phyloP scores from a whole-genome alignment of 2,797 vertebrate species.

The Mallotus villosus region DNA sequence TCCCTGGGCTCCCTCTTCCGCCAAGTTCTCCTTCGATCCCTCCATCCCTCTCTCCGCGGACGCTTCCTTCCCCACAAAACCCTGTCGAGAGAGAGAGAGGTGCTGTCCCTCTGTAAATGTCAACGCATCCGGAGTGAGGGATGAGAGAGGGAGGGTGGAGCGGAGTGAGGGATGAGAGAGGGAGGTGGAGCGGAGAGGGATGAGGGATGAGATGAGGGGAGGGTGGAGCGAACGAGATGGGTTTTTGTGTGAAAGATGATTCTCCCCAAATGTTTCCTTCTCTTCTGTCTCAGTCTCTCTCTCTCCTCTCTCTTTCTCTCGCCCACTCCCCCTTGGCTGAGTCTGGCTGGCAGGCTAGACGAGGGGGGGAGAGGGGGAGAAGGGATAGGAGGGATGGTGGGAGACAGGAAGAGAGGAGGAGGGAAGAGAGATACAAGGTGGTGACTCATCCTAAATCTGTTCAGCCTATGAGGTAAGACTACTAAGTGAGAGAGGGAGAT shows the following conservation, averaged over 20 bases:
- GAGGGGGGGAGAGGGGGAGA: slow-evolving; percentile 37
- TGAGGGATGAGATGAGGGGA: slow-evolving; percentile 40
- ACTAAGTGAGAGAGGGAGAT: slow-evolving; percentile 37
- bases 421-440: slow-evolving; percentile 47
- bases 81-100: slow-evolving; percentile 46
- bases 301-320: slow-evolving; percentile 58
- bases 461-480: slow-evolving; percentile 52
- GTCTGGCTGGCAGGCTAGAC: slow-evolving; percentile 47
- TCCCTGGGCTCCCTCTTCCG: slow-evolving; percentile 19
- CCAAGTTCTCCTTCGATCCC: slow-evolving; percentile 32
- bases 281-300: slow-evolving; percentile 6
- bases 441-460: slow-evolving; percentile 67
- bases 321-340: slow-evolving; percentile 22
- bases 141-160: slow-evolving; percentile 35
- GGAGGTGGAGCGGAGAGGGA: slow-evolving; percentile 21
- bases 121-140: slow-evolving; percentile 63
- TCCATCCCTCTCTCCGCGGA: slow-evolving; percentile 42
- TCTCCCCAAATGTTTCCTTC: slow-evolving; percentile 31
- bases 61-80: slow-evolving; percentile 37
- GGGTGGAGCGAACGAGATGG: slow-evolving; percentile 30
- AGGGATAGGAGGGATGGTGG: slow-evolving; percentile 21
- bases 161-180: slow-evolving; percentile 43
- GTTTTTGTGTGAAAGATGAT: slow-evolving; percentile 55
- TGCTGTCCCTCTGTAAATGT: slow-evolving; percentile 66
- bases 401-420: slow-evolving; percentile 1